Evolutionary conservation across 2,888 invertebrate genomes (phyloP).

Genomic region (Bombyx huttoni): DNA sequence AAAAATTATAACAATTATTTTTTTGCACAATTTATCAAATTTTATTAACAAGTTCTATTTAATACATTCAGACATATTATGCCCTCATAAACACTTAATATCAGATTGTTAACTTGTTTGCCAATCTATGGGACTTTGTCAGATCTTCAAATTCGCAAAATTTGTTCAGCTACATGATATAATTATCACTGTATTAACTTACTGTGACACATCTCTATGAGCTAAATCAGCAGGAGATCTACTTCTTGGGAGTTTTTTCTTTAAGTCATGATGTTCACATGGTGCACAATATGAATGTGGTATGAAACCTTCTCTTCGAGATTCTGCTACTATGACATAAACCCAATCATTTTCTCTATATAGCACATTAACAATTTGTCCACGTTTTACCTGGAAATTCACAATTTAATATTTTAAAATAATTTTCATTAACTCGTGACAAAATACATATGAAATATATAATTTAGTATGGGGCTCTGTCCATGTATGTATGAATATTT

Average conservation of each 20-base stretch:
- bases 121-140: too few species aligned
- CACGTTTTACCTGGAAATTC: slow-evolving; percentile 77
- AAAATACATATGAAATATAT: too few species aligned
- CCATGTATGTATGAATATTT: too few species aligned
- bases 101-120: too few species aligned
- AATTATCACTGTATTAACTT: slow-evolving; percentile 16
- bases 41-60: too few species aligned
- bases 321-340: slow-evolving; percentile 92
- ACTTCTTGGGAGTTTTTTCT: slow-evolving; percentile 89
- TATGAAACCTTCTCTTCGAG: slow-evolving; percentile 93
- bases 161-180: neutral
- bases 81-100: too few species aligned
- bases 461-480: too few species aligned
- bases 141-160: neutral
- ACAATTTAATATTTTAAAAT: neutral
- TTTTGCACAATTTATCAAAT: too few species aligned
- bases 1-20: too few species aligned
- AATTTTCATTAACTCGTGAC: too few species aligned
- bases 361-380: slow-evolving; percentile 93
- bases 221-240: slow-evolving; percentile 69
- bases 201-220: slow-evolving; percentile 74
- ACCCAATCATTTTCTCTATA: slow-evolving; percentile 98
- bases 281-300: slow-evolving; percentile 95
- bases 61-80: rapidly evolving
- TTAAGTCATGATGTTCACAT: slow-evolving; percentile 87